These are phyloP conservation scores for Palythoa grandis DNA, from an alignment of 92 coral and sea anemone genomes.

Conservation along the genomic window DNA sequence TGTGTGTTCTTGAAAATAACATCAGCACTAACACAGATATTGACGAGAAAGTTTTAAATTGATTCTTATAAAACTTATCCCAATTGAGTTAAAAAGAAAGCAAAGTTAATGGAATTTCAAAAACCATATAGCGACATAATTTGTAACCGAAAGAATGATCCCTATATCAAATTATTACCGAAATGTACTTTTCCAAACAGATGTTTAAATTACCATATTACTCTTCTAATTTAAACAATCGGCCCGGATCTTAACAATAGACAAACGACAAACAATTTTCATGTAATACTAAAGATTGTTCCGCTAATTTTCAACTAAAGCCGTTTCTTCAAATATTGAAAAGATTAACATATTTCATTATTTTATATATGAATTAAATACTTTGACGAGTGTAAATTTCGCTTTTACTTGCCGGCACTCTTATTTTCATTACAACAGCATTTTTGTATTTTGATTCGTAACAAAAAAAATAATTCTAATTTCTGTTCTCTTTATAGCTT, in stretches of 20 bases:
- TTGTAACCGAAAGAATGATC: neutral
- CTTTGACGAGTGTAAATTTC: neutral
- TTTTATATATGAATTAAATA: neutral
- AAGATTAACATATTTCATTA: constrained; percentile 16
- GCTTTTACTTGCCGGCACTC: neutral
- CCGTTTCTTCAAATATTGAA: constrained; percentile 12
- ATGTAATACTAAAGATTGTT: neutral
- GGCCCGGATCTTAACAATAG: constrained; percentile 38
- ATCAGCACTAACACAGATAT: neutral
- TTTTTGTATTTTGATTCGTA: too few relatives aligned
- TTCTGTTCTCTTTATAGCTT: too few relatives aligned
- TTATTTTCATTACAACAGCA: too few relatives aligned
- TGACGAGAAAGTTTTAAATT: neutral
- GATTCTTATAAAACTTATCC: neutral
- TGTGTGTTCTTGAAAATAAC: neutral
- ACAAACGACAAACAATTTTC: constrained; percentile 35
- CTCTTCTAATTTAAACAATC: constrained; percentile 35
- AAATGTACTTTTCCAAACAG: constrained; percentile 31
- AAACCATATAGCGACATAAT: neutral
- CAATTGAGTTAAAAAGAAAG: neutral
- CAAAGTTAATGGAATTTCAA: neutral
- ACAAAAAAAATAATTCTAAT: too few relatives aligned
- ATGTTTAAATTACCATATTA: constrained; percentile 36
- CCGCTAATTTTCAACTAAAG: neutral
- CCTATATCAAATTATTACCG: neutral